Conservation (phyloP, 2,113 vertebrate species). For the Heterotilapia buettikoferi region DNA sequence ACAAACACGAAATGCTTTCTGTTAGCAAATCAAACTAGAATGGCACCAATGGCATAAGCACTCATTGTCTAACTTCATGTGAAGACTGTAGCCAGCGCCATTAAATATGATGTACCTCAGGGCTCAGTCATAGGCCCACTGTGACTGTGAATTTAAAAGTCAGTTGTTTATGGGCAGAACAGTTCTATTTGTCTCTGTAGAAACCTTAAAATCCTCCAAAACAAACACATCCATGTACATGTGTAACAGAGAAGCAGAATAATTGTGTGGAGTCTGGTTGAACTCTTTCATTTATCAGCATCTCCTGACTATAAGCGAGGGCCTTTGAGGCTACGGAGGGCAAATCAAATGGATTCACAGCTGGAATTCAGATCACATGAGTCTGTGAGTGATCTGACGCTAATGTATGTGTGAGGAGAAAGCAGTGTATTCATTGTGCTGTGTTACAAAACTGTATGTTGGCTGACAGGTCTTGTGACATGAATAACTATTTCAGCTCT, state of each 20-base stretch:
- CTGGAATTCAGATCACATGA: neutral
- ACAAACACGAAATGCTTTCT: neutral
- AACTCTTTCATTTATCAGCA: neutral
- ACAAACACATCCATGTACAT: neutral
- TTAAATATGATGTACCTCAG: neutral
- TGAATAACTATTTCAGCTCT: neutral
- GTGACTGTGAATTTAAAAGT: neutral
- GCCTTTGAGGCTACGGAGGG: neutral
- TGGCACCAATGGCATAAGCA: neutral
- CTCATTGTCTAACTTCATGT: neutral
- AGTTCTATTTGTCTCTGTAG: neutral
- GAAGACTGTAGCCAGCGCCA: neutral
- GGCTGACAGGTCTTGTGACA: neutral
- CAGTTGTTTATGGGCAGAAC: neutral
- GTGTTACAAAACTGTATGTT: neutral
- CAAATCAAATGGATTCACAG: neutral
- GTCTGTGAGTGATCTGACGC: neutral
- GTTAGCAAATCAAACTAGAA: neutral
- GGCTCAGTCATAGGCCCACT: neutral
- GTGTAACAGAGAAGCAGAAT: neutral
- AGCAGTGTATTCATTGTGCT: neutral
- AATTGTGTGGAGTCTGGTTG: neutral
- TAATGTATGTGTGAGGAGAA: neutral
- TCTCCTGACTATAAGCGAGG: neutral
- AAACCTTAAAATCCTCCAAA: neutral